Percentiles rank a stretch among this genome's conserved stretches.
phyloP scores from a whole-genome alignment of 2,888 invertebrate species.

The Dicroscelio sp. region DNA sequence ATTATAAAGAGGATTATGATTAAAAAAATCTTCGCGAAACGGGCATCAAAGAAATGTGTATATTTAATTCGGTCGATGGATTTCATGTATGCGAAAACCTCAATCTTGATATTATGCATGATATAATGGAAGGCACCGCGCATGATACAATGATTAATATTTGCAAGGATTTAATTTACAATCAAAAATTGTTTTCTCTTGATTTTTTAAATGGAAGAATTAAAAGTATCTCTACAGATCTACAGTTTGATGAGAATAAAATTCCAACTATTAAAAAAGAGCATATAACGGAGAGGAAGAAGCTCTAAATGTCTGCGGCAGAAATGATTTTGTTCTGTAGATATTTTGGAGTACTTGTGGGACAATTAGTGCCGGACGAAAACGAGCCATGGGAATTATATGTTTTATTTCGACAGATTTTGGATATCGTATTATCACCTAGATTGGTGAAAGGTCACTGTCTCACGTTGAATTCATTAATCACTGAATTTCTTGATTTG shows the following conservation, averaged over 20 bases:
- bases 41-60: background rate
- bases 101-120: slow-evolving; percentile 42
- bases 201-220: slow-evolving; percentile 53
- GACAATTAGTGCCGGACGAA: slow-evolving; percentile 37
- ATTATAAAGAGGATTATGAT: background rate
- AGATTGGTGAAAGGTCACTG: slow-evolving; percentile 66
- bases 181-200: slow-evolving; percentile 35
- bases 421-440: slow-evolving; percentile 56
- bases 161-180: slow-evolving; percentile 54
- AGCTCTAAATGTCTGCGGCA: slow-evolving; percentile 59
- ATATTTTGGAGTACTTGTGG: slow-evolving; percentile 64
- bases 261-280: slow-evolving; percentile 55
- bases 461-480: slow-evolving; percentile 19
- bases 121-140: slow-evolving; percentile 28
- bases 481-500: slow-evolving; percentile 56
- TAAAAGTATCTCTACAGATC: slow-evolving; percentile 5
- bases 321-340: slow-evolving; percentile 59
- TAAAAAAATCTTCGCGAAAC: background rate
- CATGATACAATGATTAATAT: slow-evolving; percentile 40
- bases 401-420: slow-evolving; percentile 61
- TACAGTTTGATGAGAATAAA: slow-evolving; percentile 33
- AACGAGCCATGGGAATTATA: slow-evolving; percentile 61
- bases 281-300: slow-evolving; percentile 42
- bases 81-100: slow-evolving; percentile 34
- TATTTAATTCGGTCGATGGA: slow-evolving; percentile 16